Evolutionary conservation across 64 coral and sea anemone genomes (phyloP), one percentile per base, ranked within the genome.

Genomic region (Astreopora myriophthalma): DNA sequence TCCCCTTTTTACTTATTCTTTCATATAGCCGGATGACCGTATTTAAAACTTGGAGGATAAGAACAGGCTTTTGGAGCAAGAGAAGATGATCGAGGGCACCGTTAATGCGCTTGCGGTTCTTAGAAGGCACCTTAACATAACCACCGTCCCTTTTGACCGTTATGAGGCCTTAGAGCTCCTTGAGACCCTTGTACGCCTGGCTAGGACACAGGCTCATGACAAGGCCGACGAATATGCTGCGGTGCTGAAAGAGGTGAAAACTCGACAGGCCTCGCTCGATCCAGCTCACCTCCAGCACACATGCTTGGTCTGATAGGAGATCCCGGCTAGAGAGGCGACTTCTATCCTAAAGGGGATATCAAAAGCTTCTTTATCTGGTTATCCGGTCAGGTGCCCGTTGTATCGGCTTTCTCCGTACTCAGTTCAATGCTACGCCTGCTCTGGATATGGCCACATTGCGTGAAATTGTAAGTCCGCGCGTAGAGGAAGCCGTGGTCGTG

Each of bases 161-260:
- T 73, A n/a, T 17, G 79, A 92, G 23, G 66, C 89, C 0, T 73
- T 84, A 12, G 42, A 82, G 70, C 63, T 92, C 26, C 23, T 92
- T 11, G 13, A 85, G 29, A 28, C 76, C 46, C 22, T 92, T 1
- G 76, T 85, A 1, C 42, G 76, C 31, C 8, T 82, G 2, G 77
- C 76, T 32, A 10, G 66, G 20, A 74, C 81, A 12, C 38, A 58
- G 67, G 48, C 3, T 0, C 24, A 92, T 26, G 42, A 20, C 1
- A 92, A 92, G 24, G 61, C 61, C 3, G 61, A 65, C 5, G 23
- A 29, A 26, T 65, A 65, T 26, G 61, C 61, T 22, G 61, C 61
- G 61, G 61, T 22, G 3, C 61, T 65, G 3, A 22, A 26, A 8
- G 62, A 66, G 25, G 62, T 66, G 3, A 26, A 26, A 6, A 22